These are phyloP conservation scores for Oriolus oriolus DNA, from an alignment of 2,113 vertebrate genomes.

Conservation along the genomic window DNA sequence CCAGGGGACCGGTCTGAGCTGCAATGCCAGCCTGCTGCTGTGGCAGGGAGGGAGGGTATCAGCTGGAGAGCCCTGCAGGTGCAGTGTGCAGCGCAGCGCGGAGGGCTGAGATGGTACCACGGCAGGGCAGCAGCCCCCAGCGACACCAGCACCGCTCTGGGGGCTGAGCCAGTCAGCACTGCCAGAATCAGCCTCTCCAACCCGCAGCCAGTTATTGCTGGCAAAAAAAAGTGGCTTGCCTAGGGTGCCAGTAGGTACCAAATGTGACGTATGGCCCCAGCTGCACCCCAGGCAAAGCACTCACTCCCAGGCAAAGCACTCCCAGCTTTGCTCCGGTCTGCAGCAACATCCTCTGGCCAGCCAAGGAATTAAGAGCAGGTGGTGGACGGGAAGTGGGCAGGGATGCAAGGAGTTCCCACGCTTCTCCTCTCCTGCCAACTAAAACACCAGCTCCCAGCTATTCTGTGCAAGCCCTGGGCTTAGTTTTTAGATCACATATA, in stretches of 20 bases:
- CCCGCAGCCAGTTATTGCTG: rapidly evolving
- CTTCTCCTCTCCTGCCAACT: not conserved
- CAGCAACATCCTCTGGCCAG: constrained; percentile 40
- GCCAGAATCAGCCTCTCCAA: not conserved
- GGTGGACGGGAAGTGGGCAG: not conserved
- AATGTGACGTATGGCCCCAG: rapidly evolving
- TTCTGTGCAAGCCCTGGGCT: not conserved
- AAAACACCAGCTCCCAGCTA: not conserved
- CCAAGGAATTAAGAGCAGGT: not conserved
- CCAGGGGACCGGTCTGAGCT: not conserved
- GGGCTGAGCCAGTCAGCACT: not conserved
- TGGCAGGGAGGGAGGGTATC: not conserved
- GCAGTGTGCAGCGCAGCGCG: not conserved
- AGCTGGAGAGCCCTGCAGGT: not conserved
- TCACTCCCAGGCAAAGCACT: not conserved
- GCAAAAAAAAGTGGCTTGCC: not conserved
- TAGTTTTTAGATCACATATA: not conserved
- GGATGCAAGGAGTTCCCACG: not conserved
- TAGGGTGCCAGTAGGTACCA: not conserved
- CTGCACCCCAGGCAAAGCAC: not conserved
- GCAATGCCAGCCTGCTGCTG: rapidly evolving
- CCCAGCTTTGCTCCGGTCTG: not conserved
- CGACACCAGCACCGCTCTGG: rapidly evolving
- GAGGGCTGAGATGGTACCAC: not conserved
- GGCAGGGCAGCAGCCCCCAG: not conserved